These are phyloP conservation scores for Dufourea novaeangliae DNA, from an alignment of 1,140 invertebrate genomes.

Conservation along the genomic window DNA sequence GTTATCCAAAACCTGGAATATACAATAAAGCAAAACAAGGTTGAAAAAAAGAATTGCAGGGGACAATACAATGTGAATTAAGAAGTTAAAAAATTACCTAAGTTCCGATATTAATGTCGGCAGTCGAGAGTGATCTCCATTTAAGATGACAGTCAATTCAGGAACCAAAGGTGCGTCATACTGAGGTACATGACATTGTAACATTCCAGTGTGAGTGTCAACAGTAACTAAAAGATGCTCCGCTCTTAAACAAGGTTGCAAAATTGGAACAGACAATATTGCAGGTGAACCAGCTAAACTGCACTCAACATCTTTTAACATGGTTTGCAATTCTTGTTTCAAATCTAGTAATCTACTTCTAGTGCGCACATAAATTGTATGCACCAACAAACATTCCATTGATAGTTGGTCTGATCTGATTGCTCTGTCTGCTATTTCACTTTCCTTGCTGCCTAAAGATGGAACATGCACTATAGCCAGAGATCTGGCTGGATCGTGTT, in stretches of 20 bases:
- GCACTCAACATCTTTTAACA: conserved; percentile 89
- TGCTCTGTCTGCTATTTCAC: conserved; percentile 90
- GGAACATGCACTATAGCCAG: conserved; percentile 94
- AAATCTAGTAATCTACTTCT: conserved; percentile 90
- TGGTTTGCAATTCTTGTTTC: conserved; percentile 89
- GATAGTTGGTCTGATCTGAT: conserved; percentile 94
- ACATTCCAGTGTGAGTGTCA: conserved; percentile 95
- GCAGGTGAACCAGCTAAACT: conserved; percentile 91
- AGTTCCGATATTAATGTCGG: conserved; percentile 88
- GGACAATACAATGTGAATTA: not conserved
- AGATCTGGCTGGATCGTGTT: conserved; percentile 89
- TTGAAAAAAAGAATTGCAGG: not conserved
- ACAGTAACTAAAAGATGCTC: conserved; percentile 96
- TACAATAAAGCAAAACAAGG: not conserved
- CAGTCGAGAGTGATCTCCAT: conserved; percentile 88
- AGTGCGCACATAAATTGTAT: conserved; percentile 97
- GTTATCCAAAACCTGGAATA: conserved; percentile 91
- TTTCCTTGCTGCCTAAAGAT: conserved; percentile 88
- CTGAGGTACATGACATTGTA: conserved; percentile 95
- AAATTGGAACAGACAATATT: conserved; percentile 93
- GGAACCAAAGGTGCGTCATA: conserved; percentile 91
- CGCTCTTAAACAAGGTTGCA: conserved; percentile 93
- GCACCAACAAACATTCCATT: conserved; percentile 97
- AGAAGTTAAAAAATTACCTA: conserved; percentile 75
- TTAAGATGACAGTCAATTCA: conserved; percentile 91